A percentile compares a stretch with the other conserved stretches of the same genome.
These are phyloP conservation scores for Crotalus tigris DNA, from an alignment of 2,113 vertebrate genomes.

Conservation along the genomic window DNA sequence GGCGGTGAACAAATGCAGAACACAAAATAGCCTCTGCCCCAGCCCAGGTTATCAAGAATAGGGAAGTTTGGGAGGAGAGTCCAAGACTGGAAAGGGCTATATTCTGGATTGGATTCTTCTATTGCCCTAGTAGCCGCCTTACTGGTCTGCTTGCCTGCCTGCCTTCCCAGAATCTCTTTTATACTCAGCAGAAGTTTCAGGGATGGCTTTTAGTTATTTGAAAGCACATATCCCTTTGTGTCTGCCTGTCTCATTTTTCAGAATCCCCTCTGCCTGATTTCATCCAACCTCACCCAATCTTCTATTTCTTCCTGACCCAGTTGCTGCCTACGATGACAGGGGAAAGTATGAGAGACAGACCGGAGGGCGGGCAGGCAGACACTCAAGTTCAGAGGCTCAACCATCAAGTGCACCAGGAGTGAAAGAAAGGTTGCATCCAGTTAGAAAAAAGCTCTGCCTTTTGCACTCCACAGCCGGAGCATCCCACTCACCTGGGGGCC, in stretches of 20 bases:
- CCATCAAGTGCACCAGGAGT: background rate
- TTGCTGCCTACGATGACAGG: background rate
- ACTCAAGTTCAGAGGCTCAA: background rate
- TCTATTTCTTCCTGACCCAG: background rate
- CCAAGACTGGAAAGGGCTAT: background rate
- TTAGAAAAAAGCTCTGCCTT: background rate
- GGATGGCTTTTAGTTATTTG: background rate
- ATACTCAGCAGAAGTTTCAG: background rate
- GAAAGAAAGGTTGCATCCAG: background rate
- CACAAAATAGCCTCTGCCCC: background rate
- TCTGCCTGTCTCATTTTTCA: background rate
- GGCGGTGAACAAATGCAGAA: slow-evolving; percentile 1
- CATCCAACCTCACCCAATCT: background rate
- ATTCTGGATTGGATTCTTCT: background rate
- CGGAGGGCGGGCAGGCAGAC: background rate
- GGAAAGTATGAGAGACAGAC: background rate
- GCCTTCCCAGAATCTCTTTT: background rate
- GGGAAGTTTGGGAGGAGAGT: background rate
- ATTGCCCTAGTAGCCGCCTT: background rate
- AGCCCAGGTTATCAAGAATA: background rate
- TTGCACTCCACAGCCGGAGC: background rate
- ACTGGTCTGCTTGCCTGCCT: background rate
- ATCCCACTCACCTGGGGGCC: background rate
- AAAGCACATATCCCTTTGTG: background rate
- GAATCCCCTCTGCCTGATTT: background rate